A percentile compares a stretch with the other conserved stretches of the same genome.
Evolutionary conservation across 2,888 invertebrate species (phyloP).

Genomic region (Entomobrya proxima): DNA sequence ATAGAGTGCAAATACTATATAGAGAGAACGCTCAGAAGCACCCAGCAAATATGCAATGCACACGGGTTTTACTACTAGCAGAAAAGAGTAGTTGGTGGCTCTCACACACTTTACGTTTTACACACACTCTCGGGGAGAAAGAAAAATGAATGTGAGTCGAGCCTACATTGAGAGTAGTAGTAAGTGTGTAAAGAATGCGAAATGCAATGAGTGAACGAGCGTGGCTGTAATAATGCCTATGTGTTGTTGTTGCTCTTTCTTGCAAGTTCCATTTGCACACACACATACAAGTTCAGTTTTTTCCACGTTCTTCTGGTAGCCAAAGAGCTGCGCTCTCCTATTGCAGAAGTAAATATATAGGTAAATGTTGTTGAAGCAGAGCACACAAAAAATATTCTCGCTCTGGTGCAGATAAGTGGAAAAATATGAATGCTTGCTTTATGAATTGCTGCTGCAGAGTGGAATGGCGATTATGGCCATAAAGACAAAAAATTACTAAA

Average conservation of each 20-base stretch:
- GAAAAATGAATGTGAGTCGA: constrained; percentile 51
- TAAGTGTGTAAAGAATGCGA: constrained; percentile 53
- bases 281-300: constrained; percentile 17
- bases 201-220: constrained; percentile 30
- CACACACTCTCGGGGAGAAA: background rate
- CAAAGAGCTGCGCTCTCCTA: background rate
- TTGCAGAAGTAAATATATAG: constrained; percentile 53
- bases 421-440: constrained; percentile 2
- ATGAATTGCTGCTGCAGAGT: background rate
- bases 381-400: background rate
- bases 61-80: no score
- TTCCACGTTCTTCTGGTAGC: no score
- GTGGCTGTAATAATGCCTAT: constrained; percentile 29
- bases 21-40: no score
- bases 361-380: background rate
- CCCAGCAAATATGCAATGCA: no score
- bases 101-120: background rate
- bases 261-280: constrained; percentile 17
- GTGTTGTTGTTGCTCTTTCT: constrained; percentile 32
- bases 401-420: constrained; percentile 21
- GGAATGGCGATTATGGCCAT: background rate
- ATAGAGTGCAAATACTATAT: constrained; percentile 36
- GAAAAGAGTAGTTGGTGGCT: background rate
- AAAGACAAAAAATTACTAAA: no score
- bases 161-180: no score